Percentiles rank a stretch among this genome's conserved stretches.
Conservation (phyloP, 2,113 vertebrate species). For the Colius striatus region DNA sequence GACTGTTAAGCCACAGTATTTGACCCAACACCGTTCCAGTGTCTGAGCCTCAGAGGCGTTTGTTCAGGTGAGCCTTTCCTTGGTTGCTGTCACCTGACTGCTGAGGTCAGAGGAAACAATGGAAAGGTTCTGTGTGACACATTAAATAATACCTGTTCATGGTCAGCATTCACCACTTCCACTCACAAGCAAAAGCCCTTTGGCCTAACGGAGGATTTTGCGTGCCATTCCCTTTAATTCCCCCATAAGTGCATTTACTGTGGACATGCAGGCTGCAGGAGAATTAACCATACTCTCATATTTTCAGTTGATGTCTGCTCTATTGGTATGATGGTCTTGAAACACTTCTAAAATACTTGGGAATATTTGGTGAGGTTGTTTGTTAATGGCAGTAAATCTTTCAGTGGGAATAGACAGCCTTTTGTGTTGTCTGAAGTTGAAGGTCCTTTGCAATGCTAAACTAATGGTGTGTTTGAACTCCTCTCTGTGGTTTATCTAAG, state of each 20-base stretch:
- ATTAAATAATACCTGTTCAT: neutral
- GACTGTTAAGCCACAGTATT: neutral
- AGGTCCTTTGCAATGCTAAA: neutral
- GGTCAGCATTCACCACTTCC: accelerated
- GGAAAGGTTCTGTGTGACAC: neutral
- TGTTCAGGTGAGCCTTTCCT: neutral
- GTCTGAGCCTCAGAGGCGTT: neutral
- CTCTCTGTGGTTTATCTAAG: neutral
- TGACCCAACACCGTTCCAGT: neutral
- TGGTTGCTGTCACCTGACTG: neutral
- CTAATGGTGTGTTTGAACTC: neutral
- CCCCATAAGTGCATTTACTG: neutral
- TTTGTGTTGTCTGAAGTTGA: neutral
- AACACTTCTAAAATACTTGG: neutral
- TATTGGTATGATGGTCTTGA: neutral
- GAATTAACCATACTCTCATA: neutral
- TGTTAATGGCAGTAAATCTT: neutral
- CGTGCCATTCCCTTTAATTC: neutral
- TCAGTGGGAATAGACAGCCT: neutral
- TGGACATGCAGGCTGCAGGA: neutral
- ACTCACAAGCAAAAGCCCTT: neutral
- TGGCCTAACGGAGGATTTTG: neutral
- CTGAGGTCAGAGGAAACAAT: neutral
- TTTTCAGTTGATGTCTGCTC: neutral
- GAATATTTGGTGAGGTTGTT: neutral